These are phyloP conservation scores for Phaenicophaeus curvirostris DNA, from an alignment of 2,797 vertebrate genomes.

Conservation along the genomic window DNA sequence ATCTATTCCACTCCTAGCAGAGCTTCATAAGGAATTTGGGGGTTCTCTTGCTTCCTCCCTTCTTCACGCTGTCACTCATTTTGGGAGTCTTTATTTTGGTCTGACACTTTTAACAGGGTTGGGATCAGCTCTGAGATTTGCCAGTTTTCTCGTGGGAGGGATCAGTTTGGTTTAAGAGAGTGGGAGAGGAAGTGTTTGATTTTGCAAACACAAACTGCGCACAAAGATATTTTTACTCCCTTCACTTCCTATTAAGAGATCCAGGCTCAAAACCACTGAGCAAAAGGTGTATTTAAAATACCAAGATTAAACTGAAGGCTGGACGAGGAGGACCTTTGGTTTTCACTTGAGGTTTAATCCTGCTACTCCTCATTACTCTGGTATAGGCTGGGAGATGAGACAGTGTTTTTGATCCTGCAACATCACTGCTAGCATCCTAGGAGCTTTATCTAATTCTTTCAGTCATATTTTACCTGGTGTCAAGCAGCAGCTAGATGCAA, in stretches of 20 bases:
- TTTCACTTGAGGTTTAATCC: not conserved
- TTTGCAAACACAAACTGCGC: conserved; percentile 23
- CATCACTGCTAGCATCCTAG: not conserved
- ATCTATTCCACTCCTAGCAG: not conserved
- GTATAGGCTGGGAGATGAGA: not conserved
- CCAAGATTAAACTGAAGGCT: not conserved
- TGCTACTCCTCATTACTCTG: not conserved
- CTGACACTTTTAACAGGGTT: conserved; percentile 24
- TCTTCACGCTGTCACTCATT: not conserved
- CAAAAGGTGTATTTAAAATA: not conserved
- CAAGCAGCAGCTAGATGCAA: not conserved
- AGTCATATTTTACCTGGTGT: not conserved
- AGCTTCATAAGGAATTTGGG: not conserved
- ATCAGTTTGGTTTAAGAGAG: conserved; percentile 34
- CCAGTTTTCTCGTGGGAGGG: conserved; percentile 26
- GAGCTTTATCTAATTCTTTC: not conserved
- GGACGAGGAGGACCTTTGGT: not conserved
- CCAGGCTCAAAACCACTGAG: not conserved
- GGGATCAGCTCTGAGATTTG: not conserved
- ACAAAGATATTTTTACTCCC: conserved; percentile 25
- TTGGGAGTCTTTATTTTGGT: conserved; percentile 27
- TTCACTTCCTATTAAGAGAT: conserved; percentile 1
- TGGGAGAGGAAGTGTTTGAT: conserved; percentile 39
- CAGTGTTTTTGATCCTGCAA: not conserved
- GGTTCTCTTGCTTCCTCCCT: not conserved